These are phyloP conservation scores for Ursus arctos DNA, from an alignment of 2,113 vertebrate species.

Conservation along the genomic window DNA sequence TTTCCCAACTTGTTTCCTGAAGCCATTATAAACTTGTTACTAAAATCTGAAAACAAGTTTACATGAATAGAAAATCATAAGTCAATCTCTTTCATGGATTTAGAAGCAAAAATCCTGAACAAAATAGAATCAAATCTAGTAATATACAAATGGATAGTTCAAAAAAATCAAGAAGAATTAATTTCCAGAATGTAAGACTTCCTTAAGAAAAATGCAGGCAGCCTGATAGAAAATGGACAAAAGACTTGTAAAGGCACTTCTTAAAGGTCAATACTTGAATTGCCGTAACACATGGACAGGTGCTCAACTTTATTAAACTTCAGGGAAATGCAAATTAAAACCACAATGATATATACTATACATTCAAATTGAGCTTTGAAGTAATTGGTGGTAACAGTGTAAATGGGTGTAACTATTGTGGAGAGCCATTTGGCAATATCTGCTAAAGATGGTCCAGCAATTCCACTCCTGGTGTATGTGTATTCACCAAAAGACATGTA, in stretches of 20 bases:
- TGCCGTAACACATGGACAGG: background rate
- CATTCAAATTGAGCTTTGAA: background rate
- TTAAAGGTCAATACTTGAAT: background rate
- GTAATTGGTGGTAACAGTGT: background rate
- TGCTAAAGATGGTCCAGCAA: background rate
- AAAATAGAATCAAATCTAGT: background rate
- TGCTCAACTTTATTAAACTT: background rate
- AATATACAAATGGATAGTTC: background rate
- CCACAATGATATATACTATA: background rate
- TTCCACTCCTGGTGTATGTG: background rate
- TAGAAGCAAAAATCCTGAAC: constrained; percentile 16
- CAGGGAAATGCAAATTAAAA: constrained; percentile 37
- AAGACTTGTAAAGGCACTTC: background rate
- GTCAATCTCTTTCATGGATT: background rate
- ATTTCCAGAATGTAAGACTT: background rate
- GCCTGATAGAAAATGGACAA: background rate
- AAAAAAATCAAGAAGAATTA: background rate
- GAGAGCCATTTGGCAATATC: background rate
- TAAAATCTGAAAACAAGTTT: constrained; percentile 11
- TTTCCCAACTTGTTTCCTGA: background rate
- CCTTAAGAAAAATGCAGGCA: background rate
- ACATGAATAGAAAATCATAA: constrained; percentile 14
- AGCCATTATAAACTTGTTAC: background rate
- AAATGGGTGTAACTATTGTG: background rate
- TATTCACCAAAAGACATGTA: background rate